Evolutionary conservation across 2,888 invertebrate species (phyloP).

Genomic region (Lasius platythorax): DNA sequence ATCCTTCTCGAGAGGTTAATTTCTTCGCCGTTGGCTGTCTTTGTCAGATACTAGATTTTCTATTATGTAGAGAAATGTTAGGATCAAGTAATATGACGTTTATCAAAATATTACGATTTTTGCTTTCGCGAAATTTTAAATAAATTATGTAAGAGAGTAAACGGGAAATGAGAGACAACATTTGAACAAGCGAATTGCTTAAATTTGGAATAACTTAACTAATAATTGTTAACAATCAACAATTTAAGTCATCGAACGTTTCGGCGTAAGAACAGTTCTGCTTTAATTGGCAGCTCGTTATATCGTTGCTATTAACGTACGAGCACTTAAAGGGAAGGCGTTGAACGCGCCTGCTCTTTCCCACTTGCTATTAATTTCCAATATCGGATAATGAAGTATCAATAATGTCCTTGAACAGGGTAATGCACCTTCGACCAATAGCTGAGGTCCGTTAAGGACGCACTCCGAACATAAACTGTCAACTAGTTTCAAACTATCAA

Average conservation of each 20-base stretch:
- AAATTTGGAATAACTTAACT: neutral
- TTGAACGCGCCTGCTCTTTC: slow-evolving; percentile 40
- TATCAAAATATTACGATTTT: neutral
- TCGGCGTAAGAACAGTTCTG: slow-evolving; percentile 28
- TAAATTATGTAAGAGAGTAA: neutral
- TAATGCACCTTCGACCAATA: slow-evolving; percentile 52
- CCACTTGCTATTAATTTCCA: slow-evolving; percentile 64
- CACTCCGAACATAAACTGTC: slow-evolving; percentile 35
- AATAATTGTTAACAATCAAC: neutral
- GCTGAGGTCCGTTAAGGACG: slow-evolving; percentile 30
- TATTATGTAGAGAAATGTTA: neutral
- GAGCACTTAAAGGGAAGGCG: slow-evolving; percentile 39
- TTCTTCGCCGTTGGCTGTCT: neutral
- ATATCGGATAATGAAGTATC: slow-evolving; percentile 68
- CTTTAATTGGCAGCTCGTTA: slow-evolving; percentile 65
- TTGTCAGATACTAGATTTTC: neutral
- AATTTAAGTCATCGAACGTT: neutral
- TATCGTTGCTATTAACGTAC: slow-evolving; percentile 45
- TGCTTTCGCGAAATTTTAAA: neutral
- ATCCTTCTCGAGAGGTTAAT: neutral
- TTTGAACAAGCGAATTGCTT: neutral
- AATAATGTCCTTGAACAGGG: slow-evolving; percentile 55
- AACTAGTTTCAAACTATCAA: slow-evolving; percentile 41
- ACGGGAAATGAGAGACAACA: neutral
- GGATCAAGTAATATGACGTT: slow-evolving; percentile 27